Evolutionary conservation across 2,888 invertebrate species (phyloP), one percentile per base, ranked within the genome.

Genomic region (Halocaridina rubra): DNA sequence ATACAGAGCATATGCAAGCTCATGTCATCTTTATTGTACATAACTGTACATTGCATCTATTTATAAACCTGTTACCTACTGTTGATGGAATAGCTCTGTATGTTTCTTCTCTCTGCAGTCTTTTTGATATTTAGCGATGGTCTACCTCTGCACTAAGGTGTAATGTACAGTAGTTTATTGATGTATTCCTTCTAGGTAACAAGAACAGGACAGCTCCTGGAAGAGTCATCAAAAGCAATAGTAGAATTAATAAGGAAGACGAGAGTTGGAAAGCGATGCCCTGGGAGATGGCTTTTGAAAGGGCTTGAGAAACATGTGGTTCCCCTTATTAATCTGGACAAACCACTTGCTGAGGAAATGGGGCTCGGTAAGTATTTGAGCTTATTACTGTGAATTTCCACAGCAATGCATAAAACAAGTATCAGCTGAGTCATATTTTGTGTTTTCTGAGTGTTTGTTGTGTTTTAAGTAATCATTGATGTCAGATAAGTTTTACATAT

Each of bases 291-390:
- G 81, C 85, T 87, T 16, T 76, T 87, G 13, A 75, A 74, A 19
- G 87, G 87, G 13, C 46, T 87, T 29, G 87, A 87, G 80, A 85
- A 82, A 30, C 87, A 87, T 24, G 85, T 87, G 3, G 78, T 80
- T 16, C 87, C 87, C 4, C 72, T 87, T 10, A 81, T 82, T 3
- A 81, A 87, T 32, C 78, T 87, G 13, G 87, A 87, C 39, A 81
- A 87, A 46, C 13, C 19, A 2, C 57, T 87, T 1, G 85, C 85
- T 0, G 76, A 81, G 71, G 79, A 76, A 10, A 64, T 87, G 46
- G 80, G 84, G 7, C 80, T 87, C 13, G 85, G 87, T 85, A 32
- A 76, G 86, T 84, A 16, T 3, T 22, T n/a, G 59, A 30, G 46
- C 7, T 61, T 13, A 13, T 0, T 13, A 33, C 39, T 10, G 39